Evolutionary conservation across 2,888 invertebrate genomes (phyloP), one percentile per base, ranked within the genome.

Genomic region (Rutpela maculata): DNA sequence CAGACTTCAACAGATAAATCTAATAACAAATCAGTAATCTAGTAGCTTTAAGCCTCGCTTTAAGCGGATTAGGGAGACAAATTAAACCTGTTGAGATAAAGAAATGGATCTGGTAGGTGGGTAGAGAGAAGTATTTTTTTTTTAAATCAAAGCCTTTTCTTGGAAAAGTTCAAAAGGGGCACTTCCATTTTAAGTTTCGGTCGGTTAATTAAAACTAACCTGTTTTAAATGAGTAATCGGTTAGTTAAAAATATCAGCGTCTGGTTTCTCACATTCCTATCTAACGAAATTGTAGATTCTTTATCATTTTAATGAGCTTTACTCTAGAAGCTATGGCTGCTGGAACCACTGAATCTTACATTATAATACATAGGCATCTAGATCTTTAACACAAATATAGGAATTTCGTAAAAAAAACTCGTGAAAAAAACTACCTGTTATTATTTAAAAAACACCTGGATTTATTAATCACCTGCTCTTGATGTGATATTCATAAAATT

Each of bases 261-360:
- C 55, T 10, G 55, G 55, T 26, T 55, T 55, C 55, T 55, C 67
- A 15, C 67, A 67, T 67, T 67, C 67, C 67, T 67, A 43, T 43
- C 67, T 67, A 67, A 50, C 67, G 55, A 55, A 67, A 55, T 55
- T 22, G 15, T 55, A 50, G 67, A 55, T 67, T 55, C 55, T 67
- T 22, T 67, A 67, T 67, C 67, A 67, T 67, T 67, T 67, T 67
- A 67, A 67, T 67, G 67, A 67, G 67, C 18, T 15, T 50, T 50
- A 15, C 18, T 15, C 50, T 12, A 22, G 67, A 55, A 55, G 55
- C 55, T 6, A 26, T 26, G 19, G 1, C 22, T 1, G 5, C 59
- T 22, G 9, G 1, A 55, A 55, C 55, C 67, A 26, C 1, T 67
- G 55, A 43, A 55, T 43, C 15, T 22, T 50, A 11, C 50, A 50